phyloP scores from a whole-genome alignment of 2,797 vertebrate genomes.

The Rhodeus uyekii region DNA sequence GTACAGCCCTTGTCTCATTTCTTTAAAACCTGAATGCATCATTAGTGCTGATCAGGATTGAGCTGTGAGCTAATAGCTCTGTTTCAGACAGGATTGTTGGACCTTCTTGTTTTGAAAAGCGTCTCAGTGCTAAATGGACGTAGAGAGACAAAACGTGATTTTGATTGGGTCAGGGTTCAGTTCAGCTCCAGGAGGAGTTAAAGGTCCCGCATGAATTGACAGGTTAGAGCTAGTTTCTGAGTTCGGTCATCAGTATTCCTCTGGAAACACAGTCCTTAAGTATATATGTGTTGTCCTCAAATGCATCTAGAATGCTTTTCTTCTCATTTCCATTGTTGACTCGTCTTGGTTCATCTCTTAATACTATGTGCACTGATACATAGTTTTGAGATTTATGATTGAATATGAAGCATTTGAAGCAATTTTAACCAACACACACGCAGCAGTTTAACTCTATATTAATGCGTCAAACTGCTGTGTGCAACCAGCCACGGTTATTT shows the following conservation, averaged over 20 bases:
- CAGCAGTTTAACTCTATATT: not conserved
- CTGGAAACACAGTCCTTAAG: too few species aligned
- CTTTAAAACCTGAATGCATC: not conserved
- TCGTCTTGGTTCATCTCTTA: not conserved
- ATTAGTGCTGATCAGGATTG: not conserved
- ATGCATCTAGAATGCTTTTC: not conserved
- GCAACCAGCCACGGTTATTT: too few species aligned
- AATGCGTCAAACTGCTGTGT: too few species aligned
- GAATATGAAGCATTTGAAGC: not conserved
- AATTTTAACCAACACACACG: not conserved
- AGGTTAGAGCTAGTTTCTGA: not conserved
- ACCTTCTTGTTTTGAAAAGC: not conserved
- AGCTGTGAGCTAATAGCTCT: not conserved
- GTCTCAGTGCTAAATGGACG: not conserved
- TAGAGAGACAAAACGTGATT: not conserved
- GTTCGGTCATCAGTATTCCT: not conserved
- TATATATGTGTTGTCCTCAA: not conserved
- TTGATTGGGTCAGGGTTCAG: not conserved
- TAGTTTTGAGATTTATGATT: not conserved
- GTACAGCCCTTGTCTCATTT: not conserved
- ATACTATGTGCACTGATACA: not conserved
- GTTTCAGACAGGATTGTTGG: not conserved
- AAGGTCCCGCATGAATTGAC: not conserved
- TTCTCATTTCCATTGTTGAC: not conserved
- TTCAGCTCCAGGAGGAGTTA: not conserved